A percentile compares a stretch with the other conserved stretches of the same genome.
These are phyloP conservation scores for Ichneumon xanthorius DNA, from an alignment of 2,888 invertebrate genomes.

Conservation along the genomic window DNA sequence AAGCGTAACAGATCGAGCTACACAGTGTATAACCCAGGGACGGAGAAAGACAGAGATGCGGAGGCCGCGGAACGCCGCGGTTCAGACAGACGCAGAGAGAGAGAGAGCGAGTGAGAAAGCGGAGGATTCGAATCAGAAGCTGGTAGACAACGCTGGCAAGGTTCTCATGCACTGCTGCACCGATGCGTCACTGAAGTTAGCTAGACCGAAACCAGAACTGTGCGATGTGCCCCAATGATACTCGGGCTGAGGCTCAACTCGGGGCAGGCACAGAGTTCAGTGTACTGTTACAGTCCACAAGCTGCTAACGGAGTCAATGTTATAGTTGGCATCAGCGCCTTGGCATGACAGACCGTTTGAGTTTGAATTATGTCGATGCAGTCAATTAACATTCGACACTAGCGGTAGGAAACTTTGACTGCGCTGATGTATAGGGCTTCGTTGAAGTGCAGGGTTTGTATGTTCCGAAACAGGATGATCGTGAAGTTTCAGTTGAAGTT, in stretches of 20 bases:
- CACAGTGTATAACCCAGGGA: neutral
- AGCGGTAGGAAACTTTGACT: conserved; percentile 5
- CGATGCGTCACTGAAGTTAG: conserved; percentile 1
- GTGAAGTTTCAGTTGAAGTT: neutral
- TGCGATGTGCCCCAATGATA: conserved; percentile 2
- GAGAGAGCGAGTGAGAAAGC: no score
- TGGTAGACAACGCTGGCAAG: neutral
- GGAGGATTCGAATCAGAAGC: conserved; percentile 7
- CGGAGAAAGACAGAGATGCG: neutral
- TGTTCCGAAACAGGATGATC: neutral
- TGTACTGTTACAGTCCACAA: neutral
- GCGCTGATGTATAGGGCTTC: conserved; percentile 25
- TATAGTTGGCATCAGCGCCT: conserved; percentile 34
- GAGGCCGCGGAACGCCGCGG: neutral
- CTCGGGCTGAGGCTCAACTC: conserved; percentile 2
- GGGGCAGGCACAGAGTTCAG: conserved; percentile 1
- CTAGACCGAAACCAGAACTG: neutral
- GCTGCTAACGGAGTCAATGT: conserved; percentile 35
- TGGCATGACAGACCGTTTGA: conserved; percentile 62
- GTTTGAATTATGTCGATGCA: conserved; percentile 62
- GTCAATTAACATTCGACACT: conserved; percentile 61
- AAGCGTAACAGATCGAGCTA: conserved; percentile 11
- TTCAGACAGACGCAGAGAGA: neutral
- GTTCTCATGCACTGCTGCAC: conserved; percentile 15
- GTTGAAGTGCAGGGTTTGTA: conserved; percentile 2